phyloP scores from a whole-genome alignment of 2,888 invertebrate genomes.

The Diadegma fenestrale region DNA sequence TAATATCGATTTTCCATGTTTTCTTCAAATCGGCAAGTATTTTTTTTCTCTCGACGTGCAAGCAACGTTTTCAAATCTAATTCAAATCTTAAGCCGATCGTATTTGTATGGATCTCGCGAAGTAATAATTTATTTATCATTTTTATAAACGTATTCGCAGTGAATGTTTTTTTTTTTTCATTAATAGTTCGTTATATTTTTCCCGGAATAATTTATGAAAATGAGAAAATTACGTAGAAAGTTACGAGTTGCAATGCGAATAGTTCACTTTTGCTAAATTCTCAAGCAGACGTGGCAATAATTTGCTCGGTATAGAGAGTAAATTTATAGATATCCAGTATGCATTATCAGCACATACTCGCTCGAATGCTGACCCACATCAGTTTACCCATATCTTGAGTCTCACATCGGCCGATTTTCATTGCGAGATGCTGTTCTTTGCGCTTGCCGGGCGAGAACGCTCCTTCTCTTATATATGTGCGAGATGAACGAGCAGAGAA shows the following conservation, averaged over 20 bases:
- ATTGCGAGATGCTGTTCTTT: conserved; percentile 25
- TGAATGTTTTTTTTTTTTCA: not conserved
- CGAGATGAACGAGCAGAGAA: conserved; percentile 62
- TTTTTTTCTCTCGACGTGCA: not conserved
- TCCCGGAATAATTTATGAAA: not conserved
- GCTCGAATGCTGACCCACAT: conserved; percentile 52
- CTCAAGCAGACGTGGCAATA: conserved; percentile 1
- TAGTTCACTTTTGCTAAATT: conserved; percentile 11
- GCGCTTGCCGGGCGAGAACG: conserved; percentile 30
- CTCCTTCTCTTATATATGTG: conserved; percentile 25
- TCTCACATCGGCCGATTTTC: conserved; percentile 67
- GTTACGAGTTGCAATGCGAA: not conserved
- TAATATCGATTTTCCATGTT: not conserved
- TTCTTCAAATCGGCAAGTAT: not conserved
- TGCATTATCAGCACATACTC: conserved; percentile 62
- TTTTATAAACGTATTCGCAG: not conserved
- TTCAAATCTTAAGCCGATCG: not conserved
- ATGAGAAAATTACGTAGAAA: conserved; percentile 1
- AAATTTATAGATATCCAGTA: conserved; percentile 41
- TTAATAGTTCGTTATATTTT: not conserved
- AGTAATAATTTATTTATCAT: not conserved
- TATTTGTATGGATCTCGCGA: not conserved
- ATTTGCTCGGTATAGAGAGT: not conserved
- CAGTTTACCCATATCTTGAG: conserved; percentile 58
- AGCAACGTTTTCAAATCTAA: not conserved